Conservation (phyloP, 2,888 invertebrate species). For the Ophion costatus region DNA sequence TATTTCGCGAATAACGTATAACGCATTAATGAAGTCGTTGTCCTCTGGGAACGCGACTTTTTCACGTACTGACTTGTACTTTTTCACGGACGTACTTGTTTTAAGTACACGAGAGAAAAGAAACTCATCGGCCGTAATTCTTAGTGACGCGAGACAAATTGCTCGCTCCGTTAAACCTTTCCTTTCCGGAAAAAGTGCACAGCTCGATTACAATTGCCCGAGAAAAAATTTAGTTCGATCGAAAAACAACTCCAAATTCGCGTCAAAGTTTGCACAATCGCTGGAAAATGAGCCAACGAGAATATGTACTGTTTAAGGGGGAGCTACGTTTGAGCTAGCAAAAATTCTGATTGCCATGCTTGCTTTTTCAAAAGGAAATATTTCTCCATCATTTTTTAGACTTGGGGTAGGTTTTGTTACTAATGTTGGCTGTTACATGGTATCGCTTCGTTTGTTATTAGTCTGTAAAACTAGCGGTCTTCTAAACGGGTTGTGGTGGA, state of each 20-base stretch:
- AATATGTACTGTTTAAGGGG: background rate
- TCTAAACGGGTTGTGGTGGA: too few species aligned
- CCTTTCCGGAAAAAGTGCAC: background rate
- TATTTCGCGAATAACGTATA: constrained; percentile 39
- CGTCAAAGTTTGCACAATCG: background rate
- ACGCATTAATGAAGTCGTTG: constrained; percentile 40
- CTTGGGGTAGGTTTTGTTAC: too few species aligned
- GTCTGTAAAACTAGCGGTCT: too few species aligned
- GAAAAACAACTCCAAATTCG: background rate
- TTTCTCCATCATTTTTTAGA: too few species aligned
- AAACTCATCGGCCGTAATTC: background rate
- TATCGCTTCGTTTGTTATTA: too few species aligned
- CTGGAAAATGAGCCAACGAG: background rate
- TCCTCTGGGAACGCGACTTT: constrained; percentile 25
- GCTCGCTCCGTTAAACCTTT: background rate
- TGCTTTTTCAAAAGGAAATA: too few species aligned
- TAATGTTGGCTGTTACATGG: too few species aligned
- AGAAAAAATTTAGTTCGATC: background rate
- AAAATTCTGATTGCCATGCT: too few species aligned
- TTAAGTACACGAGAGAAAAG: background rate
- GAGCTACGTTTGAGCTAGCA: too few species aligned
- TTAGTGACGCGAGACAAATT: too few species aligned
- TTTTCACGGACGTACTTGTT: background rate
- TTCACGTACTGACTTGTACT: background rate
- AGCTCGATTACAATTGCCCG: too few species aligned